Evolutionary conservation across 2,113 vertebrate species (phyloP).

Genomic region (Merops nubicus): DNA sequence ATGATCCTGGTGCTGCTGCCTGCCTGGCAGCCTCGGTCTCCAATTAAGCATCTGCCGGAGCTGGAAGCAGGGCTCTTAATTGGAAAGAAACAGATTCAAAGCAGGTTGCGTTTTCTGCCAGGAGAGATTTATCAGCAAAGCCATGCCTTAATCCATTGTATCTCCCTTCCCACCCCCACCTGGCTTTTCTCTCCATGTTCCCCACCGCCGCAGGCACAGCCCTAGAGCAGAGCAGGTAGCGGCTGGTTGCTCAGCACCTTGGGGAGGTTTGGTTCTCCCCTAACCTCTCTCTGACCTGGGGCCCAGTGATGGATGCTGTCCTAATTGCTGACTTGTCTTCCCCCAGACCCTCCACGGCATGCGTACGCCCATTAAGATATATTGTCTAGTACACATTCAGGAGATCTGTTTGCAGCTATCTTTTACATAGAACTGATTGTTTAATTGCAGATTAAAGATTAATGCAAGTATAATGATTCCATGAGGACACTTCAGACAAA

Average conservation of each 20-base stretch:
- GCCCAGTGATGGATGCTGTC: constrained; percentile 62
- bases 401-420: constrained; percentile 81
- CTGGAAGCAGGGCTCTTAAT: constrained; percentile 75
- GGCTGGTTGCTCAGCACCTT: constrained; percentile 14
- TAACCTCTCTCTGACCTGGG: constrained; percentile 73
- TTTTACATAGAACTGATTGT: constrained; percentile 85
- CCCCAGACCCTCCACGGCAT: neutral
- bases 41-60: constrained; percentile 86
- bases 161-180: neutral
- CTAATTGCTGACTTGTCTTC: constrained; percentile 71
- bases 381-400: constrained; percentile 73
- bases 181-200: neutral
- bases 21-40: constrained; percentile 73
- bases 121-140: constrained; percentile 60
- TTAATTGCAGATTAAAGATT: constrained; percentile 90
- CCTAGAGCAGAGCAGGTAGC: constrained; percentile 14
- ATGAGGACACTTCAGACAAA: constrained; percentile 82
- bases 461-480: constrained; percentile 85
- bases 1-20: constrained; percentile 67
- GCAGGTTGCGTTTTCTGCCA: constrained; percentile 76
- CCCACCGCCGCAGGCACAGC: neutral
- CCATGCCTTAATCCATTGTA: constrained; percentile 57
- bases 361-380: constrained; percentile 74
- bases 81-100: constrained; percentile 76
- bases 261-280: constrained; percentile 46